Evolutionary conservation across 2,797 vertebrate genomes (phyloP), one percentile per base, ranked within the genome.

Genomic region (Danio albolineatus): DNA sequence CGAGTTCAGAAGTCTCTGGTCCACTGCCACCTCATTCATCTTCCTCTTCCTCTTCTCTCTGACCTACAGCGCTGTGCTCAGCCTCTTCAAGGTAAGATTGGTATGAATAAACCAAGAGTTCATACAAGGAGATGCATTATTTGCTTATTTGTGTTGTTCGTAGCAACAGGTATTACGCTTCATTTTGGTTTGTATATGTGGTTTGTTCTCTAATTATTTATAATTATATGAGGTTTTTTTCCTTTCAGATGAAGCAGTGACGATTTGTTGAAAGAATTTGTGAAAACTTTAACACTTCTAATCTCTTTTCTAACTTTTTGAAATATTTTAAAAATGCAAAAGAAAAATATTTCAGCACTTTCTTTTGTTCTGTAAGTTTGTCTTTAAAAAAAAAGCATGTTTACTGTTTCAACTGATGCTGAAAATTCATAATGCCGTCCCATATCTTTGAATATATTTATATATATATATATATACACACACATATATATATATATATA

Each of bases 31-130:
- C 36, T 86, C 85, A 59, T 90, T 89, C 83, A 86, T 91, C 79
- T 86, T 89, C 4, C 88, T 92, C 80, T 92, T 92, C 79, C 85
- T 91, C 74, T 83, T 84, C 12, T 87, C 88, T 64, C 51, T 90
- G 12, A 16, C 84, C 73, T 90, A 87, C 84, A 88, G 76, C 59
- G 70, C 86, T 51, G 28, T 89, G 12, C 54, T 89, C 78, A 90
- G 86, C 14, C 49, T 92, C 21, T 64, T 80, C 46, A 90, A 89
- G 90, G 89, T 91, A 88, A 59, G 5, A 6, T 2, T 48, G n/a
- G 9, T 21, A 60, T 48, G 0, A 60, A 0, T 39, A 8, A 17
- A 41, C 28, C 21, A 7, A 39, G 9, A 19, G 61, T 69, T 54
- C 14, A 13, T 54, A 14, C 0, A 48, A 49, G 1, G 49, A 16